Base-by-base conservation (phyloP, 2,888 invertebrate species). In the Scaptomyza parva region DNA sequence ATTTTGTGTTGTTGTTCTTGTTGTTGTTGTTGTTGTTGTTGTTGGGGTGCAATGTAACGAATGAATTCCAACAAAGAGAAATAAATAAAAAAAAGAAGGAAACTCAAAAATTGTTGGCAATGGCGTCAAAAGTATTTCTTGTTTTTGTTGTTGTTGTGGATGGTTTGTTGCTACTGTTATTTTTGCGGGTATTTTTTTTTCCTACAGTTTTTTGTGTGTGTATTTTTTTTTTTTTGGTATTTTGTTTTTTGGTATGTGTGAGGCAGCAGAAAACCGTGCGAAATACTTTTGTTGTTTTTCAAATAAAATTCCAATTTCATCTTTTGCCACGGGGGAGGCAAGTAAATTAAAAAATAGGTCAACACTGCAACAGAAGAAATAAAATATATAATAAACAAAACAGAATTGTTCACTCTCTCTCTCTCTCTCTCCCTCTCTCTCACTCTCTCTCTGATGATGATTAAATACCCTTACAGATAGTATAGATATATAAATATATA, bases 271-370 rank as follows among this genome's bases (percentile, higher is more conserved):
- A 61, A 20, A 39, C 17, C 17, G 64, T 61, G 60, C 3, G 47
- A 78, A 86, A 83, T 65, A 65, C 66, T 77, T 72, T 67, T 71
- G 76, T 63, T 78, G 58, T 52, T 70, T 59, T 62, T 59, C 40
- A 61, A 63, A 63, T 64, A 68, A 85, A 81, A 72, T 73, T 82
- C 73, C 80, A 76, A 81, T 82, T 81, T 81, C 64, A 82, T 73
- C 53, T 74, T 67, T 52, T 11, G 63, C 22, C 58, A 3, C 17
- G 18, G 14, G 18, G 24, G 11, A 8, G 18, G 26, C 26, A 67
- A 74, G 70, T 75, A 70, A 70, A 75, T 73, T 75, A 66, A 66
- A 74, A 75, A 72, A 76, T 70, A 55, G 75, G 73, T 70, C 70
- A 69, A 33, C 40, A 60, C 40, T 17, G 17, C 39, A 47, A 37